Evolutionary conservation across 2,888 invertebrate species (phyloP).

Genomic region (Dolichopus griseipennis): DNA sequence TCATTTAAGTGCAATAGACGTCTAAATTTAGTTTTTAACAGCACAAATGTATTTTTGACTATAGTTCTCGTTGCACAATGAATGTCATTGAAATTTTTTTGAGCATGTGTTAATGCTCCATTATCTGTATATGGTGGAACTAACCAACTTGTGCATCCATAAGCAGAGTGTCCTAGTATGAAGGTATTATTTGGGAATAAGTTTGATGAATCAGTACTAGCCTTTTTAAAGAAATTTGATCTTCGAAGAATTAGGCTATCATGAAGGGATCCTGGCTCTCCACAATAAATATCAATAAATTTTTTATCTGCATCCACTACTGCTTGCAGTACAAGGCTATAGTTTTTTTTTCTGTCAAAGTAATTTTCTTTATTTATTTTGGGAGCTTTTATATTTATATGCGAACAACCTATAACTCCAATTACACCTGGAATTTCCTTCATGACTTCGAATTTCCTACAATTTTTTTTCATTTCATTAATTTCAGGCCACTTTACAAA

Average conservation of each 20-base stretch:
- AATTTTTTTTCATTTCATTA: not conserved
- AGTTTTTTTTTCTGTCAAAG: conserved; percentile 22
- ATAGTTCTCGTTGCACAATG: too few relatives aligned
- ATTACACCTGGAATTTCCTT: conserved; percentile 20
- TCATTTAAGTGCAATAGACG: too few relatives aligned
- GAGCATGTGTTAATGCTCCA: conserved; percentile 27
- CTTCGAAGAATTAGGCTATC: conserved; percentile 24
- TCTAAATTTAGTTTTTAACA: too few relatives aligned
- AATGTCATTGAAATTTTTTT: too few relatives aligned
- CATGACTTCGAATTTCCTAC: conserved; percentile 11
- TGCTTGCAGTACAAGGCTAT: conserved; percentile 14
- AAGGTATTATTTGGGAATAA: conserved; percentile 16
- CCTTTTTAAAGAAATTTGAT: conserved; percentile 20
- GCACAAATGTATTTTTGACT: too few relatives aligned
- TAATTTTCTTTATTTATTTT: conserved; percentile 21
- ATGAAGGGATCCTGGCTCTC: conserved; percentile 27
- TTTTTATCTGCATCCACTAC: conserved; percentile 26
- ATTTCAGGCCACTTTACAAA: conserved; percentile 20
- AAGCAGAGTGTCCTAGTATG: conserved; percentile 28
- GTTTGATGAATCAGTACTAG: not conserved
- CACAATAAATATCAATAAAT: conserved; percentile 26
- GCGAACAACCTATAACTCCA: conserved; percentile 25
- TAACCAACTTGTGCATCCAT: conserved; percentile 24
- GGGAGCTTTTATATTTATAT: conserved; percentile 24
- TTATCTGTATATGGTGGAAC: conserved; percentile 29